phyloP scores from a whole-genome alignment of 37 sponge, comb jelly and placozoan genomes.

The Hormiphora californensis region DNA sequence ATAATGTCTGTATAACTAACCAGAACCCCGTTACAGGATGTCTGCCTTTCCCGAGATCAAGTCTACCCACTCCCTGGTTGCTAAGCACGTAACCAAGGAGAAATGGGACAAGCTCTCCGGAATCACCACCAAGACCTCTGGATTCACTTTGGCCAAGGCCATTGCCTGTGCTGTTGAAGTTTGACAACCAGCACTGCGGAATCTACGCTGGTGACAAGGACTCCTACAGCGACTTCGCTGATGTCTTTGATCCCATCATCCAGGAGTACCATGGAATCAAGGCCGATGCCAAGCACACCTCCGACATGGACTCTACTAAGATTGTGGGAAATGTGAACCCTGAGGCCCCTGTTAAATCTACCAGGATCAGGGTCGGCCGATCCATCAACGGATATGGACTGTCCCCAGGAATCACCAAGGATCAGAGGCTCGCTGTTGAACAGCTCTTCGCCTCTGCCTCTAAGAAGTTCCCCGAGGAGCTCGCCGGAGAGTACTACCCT shows the following conservation, averaged over 20 bases:
- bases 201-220: slow-evolving; percentile 68
- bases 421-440: slow-evolving; percentile 58
- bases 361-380: slow-evolving; percentile 68
- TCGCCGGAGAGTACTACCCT: slow-evolving; percentile 61
- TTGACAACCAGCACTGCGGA: slow-evolving; percentile 34
- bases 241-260: slow-evolving; percentile 49
- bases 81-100: slow-evolving; percentile 13
- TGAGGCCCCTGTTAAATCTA: slow-evolving; percentile 56
- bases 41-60: slow-evolving; percentile 5
- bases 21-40: too few relatives aligned
- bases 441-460: slow-evolving; percentile 18
- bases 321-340: slow-evolving; percentile 44
- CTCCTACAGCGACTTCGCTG: slow-evolving; percentile 68
- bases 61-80: slow-evolving; percentile 12
- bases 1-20: too few relatives aligned
- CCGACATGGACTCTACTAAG: slow-evolving; percentile 47
- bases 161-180: neutral
- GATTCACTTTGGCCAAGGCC: slow-evolving; percentile 26
- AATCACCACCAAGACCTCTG: neutral
- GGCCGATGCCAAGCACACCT: slow-evolving; percentile 47
- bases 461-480: slow-evolving; percentile 20
- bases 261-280: slow-evolving; percentile 54
- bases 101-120: slow-evolving; percentile 41
- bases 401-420: slow-evolving; percentile 59
- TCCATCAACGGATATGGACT: slow-evolving; percentile 63